Evolutionary conservation across 2,797 vertebrate species (phyloP).

Genomic region (Percopsis omiscomaycus): DNA sequence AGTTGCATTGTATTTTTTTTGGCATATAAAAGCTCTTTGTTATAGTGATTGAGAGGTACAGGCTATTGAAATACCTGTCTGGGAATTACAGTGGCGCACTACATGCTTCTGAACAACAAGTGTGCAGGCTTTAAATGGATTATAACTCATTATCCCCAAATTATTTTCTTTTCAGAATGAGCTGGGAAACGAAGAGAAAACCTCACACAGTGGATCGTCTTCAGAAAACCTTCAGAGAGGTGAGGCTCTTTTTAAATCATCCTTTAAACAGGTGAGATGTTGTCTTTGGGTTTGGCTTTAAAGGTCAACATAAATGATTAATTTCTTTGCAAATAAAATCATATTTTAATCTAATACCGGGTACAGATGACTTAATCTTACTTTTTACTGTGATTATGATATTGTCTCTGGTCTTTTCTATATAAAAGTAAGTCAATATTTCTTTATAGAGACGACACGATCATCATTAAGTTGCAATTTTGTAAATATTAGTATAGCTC

Average conservation of each 20-base stretch:
- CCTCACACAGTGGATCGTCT: constrained; percentile 38
- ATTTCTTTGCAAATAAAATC: constrained; percentile 27
- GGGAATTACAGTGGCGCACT: constrained; percentile 16
- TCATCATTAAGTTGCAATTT: too few species aligned
- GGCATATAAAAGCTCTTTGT: constrained; percentile 15
- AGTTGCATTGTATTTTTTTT: too few species aligned
- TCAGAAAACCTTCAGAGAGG: constrained; percentile 42
- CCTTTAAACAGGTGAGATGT: constrained; percentile 53
- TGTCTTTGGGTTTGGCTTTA: constrained; percentile 19
- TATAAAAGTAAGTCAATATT: too few species aligned
- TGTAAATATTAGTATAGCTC: constrained; percentile 25
- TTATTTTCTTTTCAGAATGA: constrained; percentile 46
- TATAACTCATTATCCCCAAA: constrained; percentile 66
- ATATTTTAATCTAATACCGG: neutral
- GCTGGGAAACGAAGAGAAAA: constrained; percentile 34
- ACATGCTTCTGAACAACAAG: constrained; percentile 34
- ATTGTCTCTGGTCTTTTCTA: too few species aligned
- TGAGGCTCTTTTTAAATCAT: constrained; percentile 22
- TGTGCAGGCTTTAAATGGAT: constrained; percentile 64
- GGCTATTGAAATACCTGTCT: constrained; percentile 43
- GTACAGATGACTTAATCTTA: neutral
- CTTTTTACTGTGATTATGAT: too few species aligned
- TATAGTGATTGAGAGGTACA: constrained; percentile 15
- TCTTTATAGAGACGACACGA: too few species aligned
- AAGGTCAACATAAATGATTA: constrained; percentile 28